Conservation (phyloP, 2,888 invertebrate genomes). For the Torymus texanus region DNA sequence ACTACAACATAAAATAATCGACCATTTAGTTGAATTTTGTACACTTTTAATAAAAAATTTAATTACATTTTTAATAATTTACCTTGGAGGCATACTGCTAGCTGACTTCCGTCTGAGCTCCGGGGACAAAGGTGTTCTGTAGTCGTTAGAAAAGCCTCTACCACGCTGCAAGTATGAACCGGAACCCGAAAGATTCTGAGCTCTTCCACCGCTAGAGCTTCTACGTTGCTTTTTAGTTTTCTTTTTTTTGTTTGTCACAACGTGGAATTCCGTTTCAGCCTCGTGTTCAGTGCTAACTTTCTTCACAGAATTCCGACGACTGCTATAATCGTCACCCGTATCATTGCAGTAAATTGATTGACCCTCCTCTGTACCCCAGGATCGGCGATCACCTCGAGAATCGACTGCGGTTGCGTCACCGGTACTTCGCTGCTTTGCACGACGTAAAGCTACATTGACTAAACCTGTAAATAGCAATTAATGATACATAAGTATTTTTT, state of each 20-base stretch:
- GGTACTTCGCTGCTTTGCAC: slow-evolving; percentile 71
- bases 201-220: slow-evolving; percentile 72
- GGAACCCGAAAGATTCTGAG: slow-evolving; percentile 70
- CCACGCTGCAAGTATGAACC: slow-evolving; percentile 70
- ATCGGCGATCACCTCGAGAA: slow-evolving; percentile 77
- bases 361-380: slow-evolving; percentile 82
- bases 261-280: slow-evolving; percentile 83
- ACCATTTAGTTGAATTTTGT: neutral
- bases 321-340: slow-evolving; percentile 70
- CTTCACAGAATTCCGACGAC: slow-evolving; percentile 69
- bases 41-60: neutral
- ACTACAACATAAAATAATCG: slow-evolving; percentile 59
- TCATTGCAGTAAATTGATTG: slow-evolving; percentile 76
- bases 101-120: slow-evolving; percentile 82
- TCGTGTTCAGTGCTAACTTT: slow-evolving; percentile 66
- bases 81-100: slow-evolving; percentile 84
- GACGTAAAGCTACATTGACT: slow-evolving; percentile 65
- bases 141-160: slow-evolving; percentile 69
- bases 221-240: slow-evolving; percentile 83
- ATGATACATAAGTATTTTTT: too few relatives aligned
- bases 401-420: slow-evolving; percentile 70
- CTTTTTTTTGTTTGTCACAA: slow-evolving; percentile 87
- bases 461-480: slow-evolving; percentile 39
- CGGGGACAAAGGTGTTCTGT: slow-evolving; percentile 70
- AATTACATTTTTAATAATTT: slow-evolving; percentile 31